Conservation (phyloP, 2,113 vertebrate species). For the Halichoerus grypus region DNA sequence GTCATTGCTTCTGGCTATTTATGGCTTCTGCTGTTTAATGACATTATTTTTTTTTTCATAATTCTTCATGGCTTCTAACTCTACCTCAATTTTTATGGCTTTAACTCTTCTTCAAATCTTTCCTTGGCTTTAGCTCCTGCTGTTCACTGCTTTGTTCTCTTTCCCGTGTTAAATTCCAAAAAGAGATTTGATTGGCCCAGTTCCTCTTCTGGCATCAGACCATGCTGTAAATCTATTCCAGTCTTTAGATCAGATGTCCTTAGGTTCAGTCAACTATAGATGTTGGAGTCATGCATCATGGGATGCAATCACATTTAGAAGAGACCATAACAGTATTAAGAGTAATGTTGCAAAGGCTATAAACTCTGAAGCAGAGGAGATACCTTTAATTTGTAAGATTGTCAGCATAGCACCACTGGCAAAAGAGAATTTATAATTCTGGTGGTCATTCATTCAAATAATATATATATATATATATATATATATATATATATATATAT, state of each 20-base stretch:
- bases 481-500: background rate
- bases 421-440: background rate
- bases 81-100: background rate
- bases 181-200: background rate
- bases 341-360: background rate
- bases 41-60: background rate
- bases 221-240: background rate
- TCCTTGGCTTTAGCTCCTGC: background rate
- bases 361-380: background rate
- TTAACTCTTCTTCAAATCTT: background rate
- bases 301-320: background rate
- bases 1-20: background rate
- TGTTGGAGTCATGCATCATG: background rate
- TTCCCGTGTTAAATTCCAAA: slow-evolving; percentile 37
- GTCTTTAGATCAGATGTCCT: background rate
- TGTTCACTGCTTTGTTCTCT: background rate
- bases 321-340: background rate
- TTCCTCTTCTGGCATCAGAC: background rate
- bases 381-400: background rate
- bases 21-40: background rate
- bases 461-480: background rate
- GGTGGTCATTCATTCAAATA: background rate
- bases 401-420: background rate
- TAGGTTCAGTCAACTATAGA: background rate
- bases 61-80: background rate